These are phyloP conservation scores for Hepsetus odoe DNA, from an alignment of 2,113 vertebrate genomes.

Conservation along the genomic window DNA sequence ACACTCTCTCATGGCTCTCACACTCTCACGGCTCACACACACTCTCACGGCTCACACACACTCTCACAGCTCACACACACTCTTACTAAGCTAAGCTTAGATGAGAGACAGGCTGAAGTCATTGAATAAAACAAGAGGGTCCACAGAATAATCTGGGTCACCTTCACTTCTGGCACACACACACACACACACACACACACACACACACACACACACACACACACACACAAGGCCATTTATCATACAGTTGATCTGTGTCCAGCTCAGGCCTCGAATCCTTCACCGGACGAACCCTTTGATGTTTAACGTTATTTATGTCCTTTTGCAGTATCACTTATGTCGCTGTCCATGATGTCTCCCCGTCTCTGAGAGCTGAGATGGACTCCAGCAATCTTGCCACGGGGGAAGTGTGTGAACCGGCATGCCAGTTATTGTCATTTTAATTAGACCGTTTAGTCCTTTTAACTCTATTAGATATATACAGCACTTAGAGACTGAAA, in stretches of 20 bases:
- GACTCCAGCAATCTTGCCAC: no score
- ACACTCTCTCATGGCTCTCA: background rate
- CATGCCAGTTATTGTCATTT: no score
- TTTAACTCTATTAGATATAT: no score
- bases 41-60: conserved; percentile 5
- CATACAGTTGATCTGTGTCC: conserved; percentile 44
- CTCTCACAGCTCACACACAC: conserved; percentile 21
- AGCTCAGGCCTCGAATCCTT: conserved; percentile 19
- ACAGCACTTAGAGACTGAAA: no score
- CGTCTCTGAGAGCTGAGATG: no score
- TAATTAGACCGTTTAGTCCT: no score
- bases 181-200: background rate
- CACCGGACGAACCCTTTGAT: conserved; percentile 12
- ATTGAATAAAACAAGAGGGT: conserved; percentile 43
- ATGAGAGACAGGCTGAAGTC: conserved; percentile 29
- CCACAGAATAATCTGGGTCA: conserved; percentile 49
- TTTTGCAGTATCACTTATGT: background rate
- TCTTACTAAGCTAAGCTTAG: conserved; percentile 31
- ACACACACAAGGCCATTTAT: conserved; percentile 36
- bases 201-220: background rate
- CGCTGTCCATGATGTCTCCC: no score
- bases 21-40: background rate
- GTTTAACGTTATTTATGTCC: background rate
- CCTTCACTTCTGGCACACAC: conserved; percentile 36
- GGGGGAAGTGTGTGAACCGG: no score